A percentile compares a stretch with the other conserved stretches of the same genome.
Evolutionary conservation across 2,113 vertebrate genomes (phyloP).

Genomic region (Chionodraco myersi): DNA sequence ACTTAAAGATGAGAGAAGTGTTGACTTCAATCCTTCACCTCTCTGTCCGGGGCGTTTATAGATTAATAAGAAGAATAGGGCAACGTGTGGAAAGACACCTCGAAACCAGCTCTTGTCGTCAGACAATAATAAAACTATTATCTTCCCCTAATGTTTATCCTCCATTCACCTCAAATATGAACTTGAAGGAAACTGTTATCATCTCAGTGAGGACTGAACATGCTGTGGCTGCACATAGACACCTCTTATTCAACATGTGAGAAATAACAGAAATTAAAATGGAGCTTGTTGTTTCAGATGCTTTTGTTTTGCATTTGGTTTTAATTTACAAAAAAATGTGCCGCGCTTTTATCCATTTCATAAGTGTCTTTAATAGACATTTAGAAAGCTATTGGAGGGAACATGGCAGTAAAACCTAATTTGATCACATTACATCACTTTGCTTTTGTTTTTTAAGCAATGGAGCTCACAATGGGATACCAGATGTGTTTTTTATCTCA

Average conservation of each 20-base stretch:
- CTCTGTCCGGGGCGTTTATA: conserved; percentile 13
- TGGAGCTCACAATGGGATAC: too few species aligned
- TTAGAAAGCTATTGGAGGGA: too few species aligned
- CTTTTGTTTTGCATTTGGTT: background rate
- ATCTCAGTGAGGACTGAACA: background rate
- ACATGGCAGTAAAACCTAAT: too few species aligned
- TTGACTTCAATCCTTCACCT: conserved; percentile 39
- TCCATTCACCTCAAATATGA: conserved; percentile 18
- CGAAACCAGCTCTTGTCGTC: background rate
- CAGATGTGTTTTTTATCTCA: too few species aligned
- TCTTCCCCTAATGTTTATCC: background rate
- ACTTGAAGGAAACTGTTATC: conserved; percentile 14
- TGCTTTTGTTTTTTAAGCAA: too few species aligned
- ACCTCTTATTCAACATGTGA: background rate
- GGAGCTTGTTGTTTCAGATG: background rate
- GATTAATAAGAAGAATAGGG: conserved; percentile 31
- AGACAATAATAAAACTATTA: conserved; percentile 32
- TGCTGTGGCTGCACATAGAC: background rate
- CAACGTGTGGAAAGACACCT: conserved; percentile 24
- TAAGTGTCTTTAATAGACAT: too few species aligned
- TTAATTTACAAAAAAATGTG: background rate
- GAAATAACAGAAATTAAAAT: background rate
- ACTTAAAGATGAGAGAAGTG: conserved; percentile 28
- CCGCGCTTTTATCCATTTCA: background rate
- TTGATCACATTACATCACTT: too few species aligned